phyloP scores from a whole-genome alignment of 1,140 invertebrate genomes.

The Uloborus diversus region DNA sequence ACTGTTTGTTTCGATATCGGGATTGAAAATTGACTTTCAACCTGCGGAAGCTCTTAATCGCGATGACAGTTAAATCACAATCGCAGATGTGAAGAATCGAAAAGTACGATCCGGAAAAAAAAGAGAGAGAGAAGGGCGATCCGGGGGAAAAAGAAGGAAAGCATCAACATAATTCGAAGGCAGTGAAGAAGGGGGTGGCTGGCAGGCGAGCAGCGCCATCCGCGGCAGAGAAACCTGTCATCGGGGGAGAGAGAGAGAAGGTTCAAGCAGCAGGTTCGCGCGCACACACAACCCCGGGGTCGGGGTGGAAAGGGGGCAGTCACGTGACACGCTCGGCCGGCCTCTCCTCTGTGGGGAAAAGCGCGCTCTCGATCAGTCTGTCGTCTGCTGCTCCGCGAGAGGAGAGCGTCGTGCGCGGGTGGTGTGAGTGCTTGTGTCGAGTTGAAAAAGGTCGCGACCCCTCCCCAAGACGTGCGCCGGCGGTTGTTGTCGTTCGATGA shows the following conservation, averaged over 20 bases:
- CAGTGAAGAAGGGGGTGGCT: conserved; percentile 1
- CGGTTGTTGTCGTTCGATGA: neutral
- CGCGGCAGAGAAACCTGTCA: conserved; percentile 31
- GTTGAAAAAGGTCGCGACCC: neutral
- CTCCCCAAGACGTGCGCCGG: neutral
- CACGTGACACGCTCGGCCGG: conserved; percentile 43
- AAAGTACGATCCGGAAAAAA: neutral
- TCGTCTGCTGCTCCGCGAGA: neutral
- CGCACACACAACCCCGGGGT: conserved; percentile 8
- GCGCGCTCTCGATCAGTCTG: neutral
- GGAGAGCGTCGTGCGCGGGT: neutral
- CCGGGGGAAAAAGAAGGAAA: neutral
- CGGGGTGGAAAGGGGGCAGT: conserved; percentile 1
- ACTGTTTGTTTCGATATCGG: too few species aligned
- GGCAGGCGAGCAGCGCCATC: neutral
- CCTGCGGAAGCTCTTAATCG: too few species aligned
- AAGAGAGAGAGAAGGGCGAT: neutral
- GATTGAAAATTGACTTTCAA: too few species aligned
- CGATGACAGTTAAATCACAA: too few species aligned
- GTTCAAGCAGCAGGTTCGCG: conserved; percentile 31
- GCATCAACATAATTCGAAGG: conserved; percentile 45
- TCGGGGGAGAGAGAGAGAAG: conserved; percentile 12
- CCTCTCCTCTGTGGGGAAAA: neutral
- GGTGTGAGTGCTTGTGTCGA: neutral
- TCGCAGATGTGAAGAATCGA: neutral